phyloP scores from a whole-genome alignment of 2,797 vertebrate genomes.

The Lophius americanus region DNA sequence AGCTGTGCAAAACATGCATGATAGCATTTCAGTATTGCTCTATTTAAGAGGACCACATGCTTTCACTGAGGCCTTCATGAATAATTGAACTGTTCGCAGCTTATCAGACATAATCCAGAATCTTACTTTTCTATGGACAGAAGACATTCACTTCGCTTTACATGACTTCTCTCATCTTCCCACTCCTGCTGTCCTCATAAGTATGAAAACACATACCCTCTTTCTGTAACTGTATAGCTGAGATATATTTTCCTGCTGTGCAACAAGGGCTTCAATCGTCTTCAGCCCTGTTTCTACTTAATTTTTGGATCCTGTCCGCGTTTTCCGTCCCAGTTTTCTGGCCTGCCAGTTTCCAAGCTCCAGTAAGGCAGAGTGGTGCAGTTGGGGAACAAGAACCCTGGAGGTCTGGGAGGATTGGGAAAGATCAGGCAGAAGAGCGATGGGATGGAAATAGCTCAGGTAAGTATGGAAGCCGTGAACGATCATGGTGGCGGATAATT shows the following conservation, averaged over 20 bases:
- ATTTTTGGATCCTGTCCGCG: constrained; percentile 68
- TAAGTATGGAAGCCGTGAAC: not conserved
- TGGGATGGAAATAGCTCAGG: constrained; percentile 21
- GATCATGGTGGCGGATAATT: no score
- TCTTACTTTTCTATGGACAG: no score
- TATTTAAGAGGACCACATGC: constrained; percentile 19
- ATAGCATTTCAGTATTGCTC: constrained; percentile 14
- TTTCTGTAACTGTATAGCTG: constrained; percentile 28
- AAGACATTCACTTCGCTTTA: not conserved
- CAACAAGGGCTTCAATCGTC: constrained; percentile 64
- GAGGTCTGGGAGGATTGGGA: constrained; percentile 72
- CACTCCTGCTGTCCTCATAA: constrained; percentile 12
- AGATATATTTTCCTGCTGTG: constrained; percentile 72
- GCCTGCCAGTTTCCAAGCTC: constrained; percentile 71
- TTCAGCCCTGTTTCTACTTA: constrained; percentile 83
- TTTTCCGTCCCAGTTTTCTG: constrained; percentile 80
- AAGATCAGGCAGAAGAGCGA: constrained; percentile 32
- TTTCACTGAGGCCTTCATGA: not conserved
- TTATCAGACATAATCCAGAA: no score
- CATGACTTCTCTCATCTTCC: not conserved
- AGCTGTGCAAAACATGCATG: constrained; percentile 33
- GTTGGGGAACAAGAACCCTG: constrained; percentile 74
- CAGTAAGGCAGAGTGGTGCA: constrained; percentile 61
- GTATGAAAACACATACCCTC: constrained; percentile 24
- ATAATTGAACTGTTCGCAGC: not conserved